Evolutionary conservation across 2,888 invertebrate genomes (phyloP), one percentile per base, ranked within the genome.

Genomic region (Tipula lateralis): DNA sequence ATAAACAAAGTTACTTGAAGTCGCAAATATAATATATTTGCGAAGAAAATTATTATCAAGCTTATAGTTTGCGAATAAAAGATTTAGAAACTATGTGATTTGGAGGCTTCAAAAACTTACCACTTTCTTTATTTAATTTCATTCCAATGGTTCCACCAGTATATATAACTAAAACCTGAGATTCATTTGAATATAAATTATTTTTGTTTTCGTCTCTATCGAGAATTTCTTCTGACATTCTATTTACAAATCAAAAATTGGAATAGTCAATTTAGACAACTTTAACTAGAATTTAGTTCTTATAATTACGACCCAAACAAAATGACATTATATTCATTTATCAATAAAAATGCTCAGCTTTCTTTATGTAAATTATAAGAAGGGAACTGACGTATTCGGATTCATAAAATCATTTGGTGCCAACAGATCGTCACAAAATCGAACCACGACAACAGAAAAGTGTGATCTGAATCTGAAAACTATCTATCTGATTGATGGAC

Each of bases 111-210:
- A 24, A 24, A 19, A 66, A 66, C 66, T 24, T 91, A 96, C 97
- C 95, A 90, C 96, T 95, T 85, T 93, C 91, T n/a, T 92, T 91
- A 88, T 96, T 95, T 86, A 94, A 92, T 87, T 95, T 92, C 99
- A 99, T 99, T 82, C 99, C 99, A 88, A 99, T 98, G 0, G 99
- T 99, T 2, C 99, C 99, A 0, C 99, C 99, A 0, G 98, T 97
- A 88, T 98, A 99, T 30, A 99, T 91, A 44, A 98, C 98, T 85
- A 98, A 91, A 0, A 98, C 96, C 84, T 92, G 91, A n/a, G 93
- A 91, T 87, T 93, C 94, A 83, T 66, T 85, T 83, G 29, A 9
- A 50, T 19, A 9, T 2, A 12, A 19, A 50, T 24, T 7, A 50
- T 3, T 24, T 24, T 1, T n/a, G 0, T 2, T n/a, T 44, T 44